Evolutionary conservation across 2,113 vertebrate species (phyloP).

Genomic region (Steatornis caripensis): DNA sequence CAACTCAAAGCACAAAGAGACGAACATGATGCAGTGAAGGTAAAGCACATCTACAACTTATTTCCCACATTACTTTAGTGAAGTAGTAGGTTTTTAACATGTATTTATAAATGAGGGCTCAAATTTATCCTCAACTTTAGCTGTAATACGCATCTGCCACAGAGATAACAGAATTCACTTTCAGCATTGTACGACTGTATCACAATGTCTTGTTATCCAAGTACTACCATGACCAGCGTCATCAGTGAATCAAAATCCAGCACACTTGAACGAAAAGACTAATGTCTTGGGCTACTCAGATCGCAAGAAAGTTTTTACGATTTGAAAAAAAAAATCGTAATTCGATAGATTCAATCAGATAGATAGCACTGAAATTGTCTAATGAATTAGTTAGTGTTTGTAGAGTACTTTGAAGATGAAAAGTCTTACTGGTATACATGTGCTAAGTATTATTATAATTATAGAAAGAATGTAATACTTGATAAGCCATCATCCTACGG

Average conservation of each 20-base stretch:
- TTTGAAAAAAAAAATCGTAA: neutral
- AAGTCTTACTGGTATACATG: neutral
- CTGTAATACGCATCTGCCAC: neutral
- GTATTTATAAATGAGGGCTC: neutral
- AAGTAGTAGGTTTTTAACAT: neutral
- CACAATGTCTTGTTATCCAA: neutral
- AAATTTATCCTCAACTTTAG: neutral
- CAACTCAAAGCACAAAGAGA: neutral
- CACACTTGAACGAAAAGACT: neutral
- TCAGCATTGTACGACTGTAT: neutral
- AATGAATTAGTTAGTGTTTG: slow-evolving; percentile 27
- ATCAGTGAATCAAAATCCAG: neutral
- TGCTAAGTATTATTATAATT: slow-evolving; percentile 4
- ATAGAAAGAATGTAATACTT: neutral
- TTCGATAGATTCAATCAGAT: neutral
- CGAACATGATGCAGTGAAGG: neutral
- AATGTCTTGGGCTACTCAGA: neutral
- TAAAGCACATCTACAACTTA: neutral
- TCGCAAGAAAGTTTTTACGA: neutral
- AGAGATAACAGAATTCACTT: neutral
- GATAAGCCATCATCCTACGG: neutral
- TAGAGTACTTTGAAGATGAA: slow-evolving; percentile 16
- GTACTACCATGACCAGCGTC: neutral
- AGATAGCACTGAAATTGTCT: neutral
- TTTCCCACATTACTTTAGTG: neutral